These are phyloP conservation scores for Mirza zaza DNA, from an alignment of 2,113 vertebrate genomes.

Conservation along the genomic window DNA sequence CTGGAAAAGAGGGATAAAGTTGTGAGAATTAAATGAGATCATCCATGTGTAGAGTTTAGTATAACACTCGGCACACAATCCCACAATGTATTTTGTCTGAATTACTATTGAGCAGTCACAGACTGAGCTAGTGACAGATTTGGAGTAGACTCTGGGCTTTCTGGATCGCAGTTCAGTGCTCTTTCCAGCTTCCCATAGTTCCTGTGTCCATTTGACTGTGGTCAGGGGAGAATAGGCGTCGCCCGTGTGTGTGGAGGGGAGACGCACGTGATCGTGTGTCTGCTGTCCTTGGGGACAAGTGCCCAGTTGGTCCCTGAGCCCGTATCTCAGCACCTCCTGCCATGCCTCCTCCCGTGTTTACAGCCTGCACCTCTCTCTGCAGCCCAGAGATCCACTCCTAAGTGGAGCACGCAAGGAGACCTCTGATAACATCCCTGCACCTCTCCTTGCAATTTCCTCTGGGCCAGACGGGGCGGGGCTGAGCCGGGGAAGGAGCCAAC, in stretches of 20 bases:
- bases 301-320: neutral
- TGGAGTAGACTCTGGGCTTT: neutral
- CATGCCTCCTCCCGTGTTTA: neutral
- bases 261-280: neutral
- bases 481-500: neutral
- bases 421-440: neutral
- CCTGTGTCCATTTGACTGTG: neutral
- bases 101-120: neutral
- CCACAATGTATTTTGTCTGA: neutral
- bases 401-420: neutral
- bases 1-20: neutral
- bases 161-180: neutral
- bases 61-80: neutral
- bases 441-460: conserved; percentile 66
- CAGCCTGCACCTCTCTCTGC: neutral
- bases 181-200: neutral
- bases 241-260: no score
- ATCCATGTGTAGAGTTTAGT: neutral
- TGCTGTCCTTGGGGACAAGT: neutral
- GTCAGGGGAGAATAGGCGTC: neutral
- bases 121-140: neutral
- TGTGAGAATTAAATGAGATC: neutral
- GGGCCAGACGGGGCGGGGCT: conserved; percentile 4
- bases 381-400: neutral
- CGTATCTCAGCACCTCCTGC: neutral